Base-by-base conservation (phyloP, 2,797 vertebrate species). In the Mormyrus hasselquistii region DNA sequence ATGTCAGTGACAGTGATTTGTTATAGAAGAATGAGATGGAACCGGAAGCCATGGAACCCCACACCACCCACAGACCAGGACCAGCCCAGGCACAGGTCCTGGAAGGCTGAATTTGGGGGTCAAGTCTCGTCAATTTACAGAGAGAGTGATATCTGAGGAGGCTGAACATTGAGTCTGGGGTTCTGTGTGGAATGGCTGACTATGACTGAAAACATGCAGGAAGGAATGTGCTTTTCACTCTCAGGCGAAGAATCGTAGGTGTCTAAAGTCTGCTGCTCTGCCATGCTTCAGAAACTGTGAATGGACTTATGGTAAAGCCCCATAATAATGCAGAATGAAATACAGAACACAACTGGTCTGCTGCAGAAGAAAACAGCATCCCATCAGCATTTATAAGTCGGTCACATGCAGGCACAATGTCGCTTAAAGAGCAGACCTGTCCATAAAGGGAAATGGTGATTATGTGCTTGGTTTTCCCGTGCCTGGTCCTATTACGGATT, bases 401-500 rank as follows among this genome's bases (percentile, higher is more conserved):
- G 22, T 49, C 79, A 14, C 34, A 34, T 7, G 34, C n/a, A 6
- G 25, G 0, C 41, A 50, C 44, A 29, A 1, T 2, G 19, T 59
- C 12, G 3, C 41, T 83, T 50, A 14, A 57, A 22, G 82, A 50
- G 41, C 47, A 59, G 41, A 38, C 79, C 73, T 89, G 76, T 44
- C 52, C 25, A 29, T 89, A 57, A 89, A 22, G 25, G 49, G 22
- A 52, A 89, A 50, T 79, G 69, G 69, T 87, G 52, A 82, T 87
- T 50, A 89, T 29, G 29, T 65, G 34, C 69, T 82, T 50, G 29
- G 16, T 55, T 87, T 25, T 85, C 29, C 34, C 12, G 41, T 57
- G 62, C 85, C 89, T 25, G 47, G 8, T 44, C 44, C 44, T 87
- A 52, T 59, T 62, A 87, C 22, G 29, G 86, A 82, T 89, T 89